A percentile compares a stretch with the other conserved stretches of the same genome.
phyloP scores from a whole-genome alignment of 2,797 vertebrate species.

The Poeciliopsis gracilis region DNA sequence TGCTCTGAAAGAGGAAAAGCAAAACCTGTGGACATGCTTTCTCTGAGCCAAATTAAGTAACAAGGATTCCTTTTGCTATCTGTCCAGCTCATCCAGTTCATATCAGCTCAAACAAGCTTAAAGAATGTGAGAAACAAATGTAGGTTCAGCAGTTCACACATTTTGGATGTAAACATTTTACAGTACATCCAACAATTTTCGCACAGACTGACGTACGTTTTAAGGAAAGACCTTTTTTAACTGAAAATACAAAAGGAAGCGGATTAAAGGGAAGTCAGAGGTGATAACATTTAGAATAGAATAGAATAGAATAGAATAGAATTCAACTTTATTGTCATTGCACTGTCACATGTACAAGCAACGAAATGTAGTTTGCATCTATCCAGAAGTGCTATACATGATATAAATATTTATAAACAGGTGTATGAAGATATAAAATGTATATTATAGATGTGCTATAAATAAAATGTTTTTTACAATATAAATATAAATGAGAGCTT shows the following conservation, averaged over 20 bases:
- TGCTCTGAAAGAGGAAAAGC: neutral
- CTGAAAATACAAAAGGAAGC: neutral
- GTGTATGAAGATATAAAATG: too few species aligned
- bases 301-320: too few species aligned
- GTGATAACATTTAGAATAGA: neutral
- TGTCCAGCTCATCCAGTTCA: neutral
- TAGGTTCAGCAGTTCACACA: neutral
- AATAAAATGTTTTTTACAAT: too few species aligned
- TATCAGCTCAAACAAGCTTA: neutral
- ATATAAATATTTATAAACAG: too few species aligned
- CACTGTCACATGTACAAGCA: too few species aligned
- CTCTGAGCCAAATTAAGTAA: neutral
- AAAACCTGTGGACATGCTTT: neutral
- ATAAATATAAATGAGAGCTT: too few species aligned
- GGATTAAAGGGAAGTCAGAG: neutral
- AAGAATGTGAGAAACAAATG: neutral
- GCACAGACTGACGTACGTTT: neutral
- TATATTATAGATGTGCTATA: too few species aligned
- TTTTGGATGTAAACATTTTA: too few species aligned
- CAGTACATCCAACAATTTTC: neutral
- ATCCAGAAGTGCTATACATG: too few species aligned
- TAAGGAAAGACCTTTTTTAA: neutral
- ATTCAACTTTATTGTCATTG: too few species aligned
- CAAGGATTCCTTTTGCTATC: neutral
- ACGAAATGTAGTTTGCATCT: too few species aligned